Evolutionary conservation across 92 coral and sea anemone species (phyloP).

Genomic region (Actinostola sp.): DNA sequence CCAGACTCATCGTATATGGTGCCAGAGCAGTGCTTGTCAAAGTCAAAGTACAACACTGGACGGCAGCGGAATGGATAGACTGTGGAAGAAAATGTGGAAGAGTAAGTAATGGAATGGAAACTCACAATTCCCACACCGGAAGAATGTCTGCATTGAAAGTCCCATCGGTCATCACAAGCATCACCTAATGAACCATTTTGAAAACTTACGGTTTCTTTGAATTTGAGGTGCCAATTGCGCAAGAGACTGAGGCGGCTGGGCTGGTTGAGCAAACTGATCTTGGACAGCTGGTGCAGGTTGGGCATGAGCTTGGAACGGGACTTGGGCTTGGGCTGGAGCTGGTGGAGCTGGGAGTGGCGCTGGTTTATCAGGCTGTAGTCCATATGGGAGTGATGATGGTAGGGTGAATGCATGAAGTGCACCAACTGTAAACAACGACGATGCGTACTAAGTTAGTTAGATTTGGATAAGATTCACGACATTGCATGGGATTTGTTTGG

Average conservation of each 20-base stretch:
- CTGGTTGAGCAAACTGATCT: neutral
- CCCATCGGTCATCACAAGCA: neutral
- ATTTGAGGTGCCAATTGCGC: constrained; percentile 11
- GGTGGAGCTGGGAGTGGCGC: neutral
- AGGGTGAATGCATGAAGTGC: constrained; percentile 3
- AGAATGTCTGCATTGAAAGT: too few species aligned
- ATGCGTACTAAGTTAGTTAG: too few species aligned
- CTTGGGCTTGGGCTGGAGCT: neutral
- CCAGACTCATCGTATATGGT: constrained; percentile 89
- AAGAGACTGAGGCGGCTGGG: neutral
- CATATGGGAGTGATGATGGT: constrained; percentile 3
- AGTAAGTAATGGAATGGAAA: neutral
- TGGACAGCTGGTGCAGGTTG: neutral
- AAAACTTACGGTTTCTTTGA: constrained; percentile 9
- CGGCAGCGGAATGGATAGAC: constrained; percentile 76
- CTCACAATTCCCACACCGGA: too few species aligned
- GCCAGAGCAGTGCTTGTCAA: constrained; percentile 80
- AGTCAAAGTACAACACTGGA: constrained; percentile 84
- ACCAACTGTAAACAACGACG: constrained; percentile 14
- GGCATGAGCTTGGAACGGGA: neutral
- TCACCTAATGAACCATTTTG: neutral
- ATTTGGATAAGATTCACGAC: too few species aligned
- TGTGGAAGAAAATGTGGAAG: constrained; percentile 18
- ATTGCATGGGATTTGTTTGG: too few species aligned
- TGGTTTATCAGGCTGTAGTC: constrained; percentile 11